Percentiles rank a stretch among this genome's conserved stretches.
phyloP scores from a whole-genome alignment of 1,140 invertebrate genomes.

The Heliconius nattereri region DNA sequence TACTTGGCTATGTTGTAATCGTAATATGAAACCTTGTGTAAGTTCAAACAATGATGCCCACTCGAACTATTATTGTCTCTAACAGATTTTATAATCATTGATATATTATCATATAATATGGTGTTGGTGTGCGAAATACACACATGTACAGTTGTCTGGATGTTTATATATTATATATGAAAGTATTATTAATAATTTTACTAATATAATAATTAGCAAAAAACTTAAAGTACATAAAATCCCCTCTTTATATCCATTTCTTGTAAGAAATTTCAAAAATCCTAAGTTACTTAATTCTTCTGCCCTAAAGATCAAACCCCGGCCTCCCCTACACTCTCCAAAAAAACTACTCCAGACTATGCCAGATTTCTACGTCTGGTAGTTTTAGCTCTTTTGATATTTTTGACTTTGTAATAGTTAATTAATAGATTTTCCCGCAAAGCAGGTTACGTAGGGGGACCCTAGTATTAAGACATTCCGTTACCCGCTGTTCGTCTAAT shows the following conservation, averaged over 20 bases:
- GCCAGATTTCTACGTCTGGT: too few relatives aligned
- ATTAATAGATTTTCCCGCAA: not conserved
- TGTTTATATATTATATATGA: not conserved
- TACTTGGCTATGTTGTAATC: slow-evolving; percentile 50
- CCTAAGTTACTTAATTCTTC: too few relatives aligned
- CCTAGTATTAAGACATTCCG: not conserved
- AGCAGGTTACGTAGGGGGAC: not conserved
- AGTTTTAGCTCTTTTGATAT: too few relatives aligned
- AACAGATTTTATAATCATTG: slow-evolving; percentile 15
- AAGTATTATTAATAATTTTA: too few relatives aligned
- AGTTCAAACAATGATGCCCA: slow-evolving; percentile 47
- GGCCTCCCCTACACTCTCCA: too few relatives aligned
- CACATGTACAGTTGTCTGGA: not conserved
- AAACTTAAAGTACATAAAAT: too few relatives aligned
- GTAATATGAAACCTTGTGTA: slow-evolving; percentile 49
- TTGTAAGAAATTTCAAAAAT: too few relatives aligned
- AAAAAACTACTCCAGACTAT: too few relatives aligned
- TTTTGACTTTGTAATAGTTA: too few relatives aligned
- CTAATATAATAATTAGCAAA: too few relatives aligned
- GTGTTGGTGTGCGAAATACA: not conserved
- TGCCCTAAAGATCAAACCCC: too few relatives aligned
- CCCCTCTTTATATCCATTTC: too few relatives aligned
- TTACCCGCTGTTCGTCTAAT: not conserved
- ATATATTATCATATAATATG: not conserved
- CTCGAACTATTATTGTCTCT: slow-evolving; percentile 37